Evolutionary conservation across 2,888 invertebrate species (phyloP), one percentile per base, ranked within the genome.

Genomic region (Mythimna loreyi): DNA sequence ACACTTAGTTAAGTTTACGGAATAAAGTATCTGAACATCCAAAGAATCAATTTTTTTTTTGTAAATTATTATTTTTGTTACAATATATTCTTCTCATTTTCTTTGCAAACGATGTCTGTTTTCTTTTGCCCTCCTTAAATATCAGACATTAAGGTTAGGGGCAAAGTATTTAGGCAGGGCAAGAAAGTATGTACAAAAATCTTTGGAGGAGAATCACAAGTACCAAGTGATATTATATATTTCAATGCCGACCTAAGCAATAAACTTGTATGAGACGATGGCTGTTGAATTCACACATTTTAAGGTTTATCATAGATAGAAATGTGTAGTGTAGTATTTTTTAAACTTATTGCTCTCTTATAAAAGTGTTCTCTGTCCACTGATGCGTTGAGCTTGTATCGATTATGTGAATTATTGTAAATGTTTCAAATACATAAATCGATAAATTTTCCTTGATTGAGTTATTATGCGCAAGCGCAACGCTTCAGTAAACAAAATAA

Each of bases 271-370:
- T 43, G 28, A 47, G 4, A 49, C 5, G 5, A 33, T 52, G 40
- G n/a, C 33, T 61, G 45, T 76, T 52, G 25, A 25, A 47, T 52
- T 33, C 25, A 55, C 43, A 8, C 33, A 49, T 53, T 59, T 65
- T 55, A 40, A 73, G 16, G 65, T 75, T n/a, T 66, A 33, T 21
- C 21, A 21, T 74, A 65, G 30, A 40, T 58, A 72, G 67, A 40
- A 11, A 58, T 40, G 45, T 23, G 25, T 75, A 75, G 76, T 58
- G 25, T 68, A 58, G 69, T 36, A 74, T 66, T 73, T 69, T 36
- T 49, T 36, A 28, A 25, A 45, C 8, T 65, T 47, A 45, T 72
- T 52, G 21, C 52, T 52, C 25, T 45, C 11, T 28, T 25, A 25
- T 25, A 16, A 25, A 36, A 11, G 55, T 59, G 8, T 72, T 50